Conservation (phyloP, 2,888 invertebrate genomes). For the Himalopsyche japonica region DNA sequence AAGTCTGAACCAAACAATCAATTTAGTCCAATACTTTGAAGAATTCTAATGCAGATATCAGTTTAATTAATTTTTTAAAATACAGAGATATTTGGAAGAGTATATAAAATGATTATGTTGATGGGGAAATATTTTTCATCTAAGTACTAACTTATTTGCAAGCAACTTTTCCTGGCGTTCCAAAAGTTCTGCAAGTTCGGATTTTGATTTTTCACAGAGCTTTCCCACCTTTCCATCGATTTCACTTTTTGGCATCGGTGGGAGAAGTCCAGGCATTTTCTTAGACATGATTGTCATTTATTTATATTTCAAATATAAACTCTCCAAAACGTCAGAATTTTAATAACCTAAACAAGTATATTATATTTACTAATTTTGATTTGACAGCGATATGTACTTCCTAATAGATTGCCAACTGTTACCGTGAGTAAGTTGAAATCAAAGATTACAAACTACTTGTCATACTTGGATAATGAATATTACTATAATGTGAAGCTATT, state of each 20-base stretch:
- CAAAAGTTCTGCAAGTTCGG: constrained; percentile 58
- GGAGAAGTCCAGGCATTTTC: constrained; percentile 57
- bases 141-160: constrained; percentile 48
- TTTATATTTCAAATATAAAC: neutral
- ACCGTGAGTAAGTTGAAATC: too few relatives aligned
- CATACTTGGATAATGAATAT: too few relatives aligned
- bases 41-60: neutral
- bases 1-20: too few relatives aligned
- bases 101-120: too few relatives aligned
- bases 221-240: constrained; percentile 60
- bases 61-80: too few relatives aligned
- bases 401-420: too few relatives aligned
- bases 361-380: neutral
- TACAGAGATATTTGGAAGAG: too few relatives aligned
- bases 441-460: too few relatives aligned
- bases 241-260: constrained; percentile 54
- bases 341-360: too few relatives aligned
- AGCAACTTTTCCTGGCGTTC: constrained; percentile 62
- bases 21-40: neutral
- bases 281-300: constrained; percentile 36
- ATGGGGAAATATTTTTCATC: neutral
- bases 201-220: constrained; percentile 53
- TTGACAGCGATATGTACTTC: neutral
- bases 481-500: too few relatives aligned
- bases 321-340: neutral